Conservation (phyloP, 2,113 vertebrate species). For the Prunella fulvescens region DNA sequence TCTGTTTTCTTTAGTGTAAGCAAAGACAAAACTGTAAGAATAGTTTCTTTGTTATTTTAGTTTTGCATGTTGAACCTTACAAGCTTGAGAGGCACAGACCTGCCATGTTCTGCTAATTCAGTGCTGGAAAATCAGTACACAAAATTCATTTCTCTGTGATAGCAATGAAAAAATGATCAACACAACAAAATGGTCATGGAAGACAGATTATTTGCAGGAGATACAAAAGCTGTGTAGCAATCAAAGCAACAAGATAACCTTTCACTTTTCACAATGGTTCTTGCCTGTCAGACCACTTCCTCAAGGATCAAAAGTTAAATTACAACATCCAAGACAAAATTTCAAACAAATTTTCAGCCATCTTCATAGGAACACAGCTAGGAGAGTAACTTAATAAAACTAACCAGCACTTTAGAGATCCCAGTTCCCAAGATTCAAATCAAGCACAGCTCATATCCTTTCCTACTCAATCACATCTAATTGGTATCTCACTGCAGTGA, state of each 20-base stretch:
- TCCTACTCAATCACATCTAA: neutral
- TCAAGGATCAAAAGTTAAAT: neutral
- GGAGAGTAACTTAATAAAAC: neutral
- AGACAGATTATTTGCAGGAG: neutral
- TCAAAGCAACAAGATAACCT: neutral
- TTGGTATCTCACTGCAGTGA: neutral
- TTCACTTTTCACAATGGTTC: neutral
- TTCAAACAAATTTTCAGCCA: neutral
- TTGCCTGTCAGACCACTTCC: neutral
- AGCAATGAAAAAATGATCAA: neutral
- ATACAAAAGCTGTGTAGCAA: neutral
- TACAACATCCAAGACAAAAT: neutral
- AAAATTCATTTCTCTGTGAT: neutral
- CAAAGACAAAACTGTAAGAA: neutral
- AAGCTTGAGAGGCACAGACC: neutral
- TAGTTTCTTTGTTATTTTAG: neutral
- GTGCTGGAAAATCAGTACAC: neutral
- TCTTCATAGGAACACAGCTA: neutral
- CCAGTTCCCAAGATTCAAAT: neutral
- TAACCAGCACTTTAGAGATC: neutral
- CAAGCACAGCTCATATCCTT: neutral
- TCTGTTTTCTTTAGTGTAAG: neutral
- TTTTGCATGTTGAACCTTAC: neutral
- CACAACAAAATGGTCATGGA: neutral
- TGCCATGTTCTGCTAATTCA: neutral